Base-by-base conservation (phyloP, 2,113 vertebrate species). In the Alligator sinensis region DNA sequence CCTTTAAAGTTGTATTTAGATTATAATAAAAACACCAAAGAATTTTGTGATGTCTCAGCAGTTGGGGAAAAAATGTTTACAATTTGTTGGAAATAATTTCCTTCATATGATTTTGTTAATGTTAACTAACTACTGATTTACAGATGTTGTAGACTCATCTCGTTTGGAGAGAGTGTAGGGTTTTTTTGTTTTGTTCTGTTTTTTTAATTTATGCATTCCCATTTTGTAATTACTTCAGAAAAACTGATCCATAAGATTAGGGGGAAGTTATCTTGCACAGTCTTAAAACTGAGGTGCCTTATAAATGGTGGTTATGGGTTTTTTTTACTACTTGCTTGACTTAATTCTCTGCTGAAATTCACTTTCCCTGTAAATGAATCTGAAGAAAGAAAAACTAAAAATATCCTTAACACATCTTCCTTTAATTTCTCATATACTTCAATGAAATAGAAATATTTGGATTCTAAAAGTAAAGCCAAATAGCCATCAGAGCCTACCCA, bases 11-110 rank as follows among this genome's bases (percentile, higher is more conserved):
- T 93, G 25, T 47, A 47, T 95, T 94, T 94, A 74, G 34, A 47
- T 47, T 63, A 91, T 94, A 95, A 82, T 96, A 96, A 91, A 94
- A 88, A 96, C 94, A 97, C 98, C 98, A 98, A 98, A 98, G 98
- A 97, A 96, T 82, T 63, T 94, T 94, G 82, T 83, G 72, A 87
- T 81, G 82, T 95, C 77, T 85, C 79, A 81, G 86, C 70, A 89
- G 87, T 78, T 96, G 89, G 90, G 80, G 95, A 47, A 47, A 85
- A 96, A 81, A 95, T 91, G 98, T 98, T 98, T 98, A 98, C 98
- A 97, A 3, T 93, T 88, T 94, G 86, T 77, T 91, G 93, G 72
- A 96, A 95, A 91, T 89, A 68, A 89, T 96, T 96, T 97, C 92
- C 95, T 0, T 86, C 72, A 77, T 85, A 90, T 91, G 88, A 84